Base-by-base conservation (phyloP, 1,140 invertebrate genomes). In the Habropoda laboriosa region DNA sequence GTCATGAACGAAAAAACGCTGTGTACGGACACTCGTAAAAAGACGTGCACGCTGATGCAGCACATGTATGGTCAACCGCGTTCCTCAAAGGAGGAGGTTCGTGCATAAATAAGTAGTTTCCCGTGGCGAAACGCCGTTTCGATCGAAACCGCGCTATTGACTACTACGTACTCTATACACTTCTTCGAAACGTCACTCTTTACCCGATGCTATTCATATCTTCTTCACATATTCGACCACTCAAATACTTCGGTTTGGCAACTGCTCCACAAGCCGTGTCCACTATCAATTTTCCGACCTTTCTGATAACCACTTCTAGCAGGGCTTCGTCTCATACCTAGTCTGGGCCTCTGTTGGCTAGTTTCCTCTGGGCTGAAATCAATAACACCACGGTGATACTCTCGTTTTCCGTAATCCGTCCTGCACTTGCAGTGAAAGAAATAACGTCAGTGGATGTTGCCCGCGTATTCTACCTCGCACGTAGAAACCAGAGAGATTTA, bases 141-240 rank as follows among this genome's bases (percentile, higher is more conserved):
- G 66, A 78, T 78, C 81, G 81, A 66, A n/a, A 27, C 18, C 16
- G 8, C 68, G 21, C 45, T 74, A 79, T 82, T 55, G 68, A 81
- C 55, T 61, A 81, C 55, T 61, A 13, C 13, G n/a, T 38, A 10
- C 60, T 73, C 24, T 70, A 38, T 61, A 42, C 27, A 16, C 42
- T 18, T 61, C 51, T 12, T 79, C 12, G n/a, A 35, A 40, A 45
- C 30, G 35, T 18, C 24, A 8, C n/a, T 27, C n/a, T 1, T 10
- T 27, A 30, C 35, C 55, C 18, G 18, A n/a, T n/a, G n/a, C n/a
- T n/a, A n/a, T n/a, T n/a, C n/a, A n/a, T n/a, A n/a, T n/a, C n/a
- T n/a, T n/a, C n/a, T n/a, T n/a, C n/a, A n/a, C n/a, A n/a, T n/a
- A n/a, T 35, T 77, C 63, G 64, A 51, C 68, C 61, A 35, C 51